Evolutionary conservation across 2,113 vertebrate genomes (phyloP).

Genomic region (Sylvilagus bachmani): DNA sequence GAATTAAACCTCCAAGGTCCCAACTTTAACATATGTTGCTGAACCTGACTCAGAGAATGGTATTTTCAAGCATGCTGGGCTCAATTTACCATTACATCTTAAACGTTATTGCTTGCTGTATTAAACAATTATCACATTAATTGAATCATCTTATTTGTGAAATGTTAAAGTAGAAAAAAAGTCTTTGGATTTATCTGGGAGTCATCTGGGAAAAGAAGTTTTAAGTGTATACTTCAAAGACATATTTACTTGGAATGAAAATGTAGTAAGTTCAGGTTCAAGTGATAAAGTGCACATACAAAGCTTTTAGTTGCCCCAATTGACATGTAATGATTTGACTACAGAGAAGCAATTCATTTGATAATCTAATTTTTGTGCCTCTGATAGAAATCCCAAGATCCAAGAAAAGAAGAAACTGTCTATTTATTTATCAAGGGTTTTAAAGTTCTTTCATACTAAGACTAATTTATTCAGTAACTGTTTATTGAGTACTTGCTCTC

Average conservation of each 20-base stretch:
- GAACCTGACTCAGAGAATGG: constrained; percentile 48
- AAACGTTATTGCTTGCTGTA: constrained; percentile 67
- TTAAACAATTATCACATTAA: constrained; percentile 72
- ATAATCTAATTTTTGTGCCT: constrained; percentile 47
- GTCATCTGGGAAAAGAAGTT: constrained; percentile 57
- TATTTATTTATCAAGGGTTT: constrained; percentile 55
- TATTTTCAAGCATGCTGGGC: constrained; percentile 64
- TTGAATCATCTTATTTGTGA: constrained; percentile 62
- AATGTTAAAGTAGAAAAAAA: constrained; percentile 57
- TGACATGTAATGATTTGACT: constrained; percentile 48
- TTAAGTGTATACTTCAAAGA: constrained; percentile 52
- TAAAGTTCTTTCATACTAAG: constrained; percentile 24
- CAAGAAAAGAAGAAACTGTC: constrained; percentile 45
- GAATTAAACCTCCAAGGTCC: constrained; percentile 55
- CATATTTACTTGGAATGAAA: constrained; percentile 33
- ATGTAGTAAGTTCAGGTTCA: constrained; percentile 42
- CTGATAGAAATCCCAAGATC: constrained; percentile 45
- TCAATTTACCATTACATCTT: constrained; percentile 62
- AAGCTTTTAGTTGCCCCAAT: constrained; percentile 29
- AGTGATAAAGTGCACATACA: constrained; percentile 46
- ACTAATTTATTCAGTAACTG: constrained; percentile 50
- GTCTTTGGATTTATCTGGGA: constrained; percentile 45
- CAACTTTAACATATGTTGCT: constrained; percentile 53
- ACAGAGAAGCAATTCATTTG: constrained; percentile 52
- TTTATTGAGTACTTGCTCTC: constrained; percentile 46